Evolutionary conservation across 35 echinoderm and acorn worm species (phyloP).

Genomic region (Patiria miniata): DNA sequence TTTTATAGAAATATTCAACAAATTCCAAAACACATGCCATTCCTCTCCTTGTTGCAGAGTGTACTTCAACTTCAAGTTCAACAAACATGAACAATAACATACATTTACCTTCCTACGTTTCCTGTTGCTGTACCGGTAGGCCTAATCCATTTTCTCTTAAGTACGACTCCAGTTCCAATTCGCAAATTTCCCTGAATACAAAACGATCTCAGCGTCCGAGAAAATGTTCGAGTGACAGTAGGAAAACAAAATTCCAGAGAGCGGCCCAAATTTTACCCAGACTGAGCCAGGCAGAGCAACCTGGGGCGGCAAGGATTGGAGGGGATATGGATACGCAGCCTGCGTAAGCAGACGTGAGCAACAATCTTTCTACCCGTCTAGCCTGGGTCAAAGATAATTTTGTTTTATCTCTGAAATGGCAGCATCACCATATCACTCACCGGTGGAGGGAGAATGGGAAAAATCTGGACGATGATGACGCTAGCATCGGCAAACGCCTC

Average conservation of each 20-base stretch:
- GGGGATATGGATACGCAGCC: neutral
- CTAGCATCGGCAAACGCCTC: neutral
- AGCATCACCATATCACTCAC: neutral
- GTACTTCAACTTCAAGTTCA: too few species aligned
- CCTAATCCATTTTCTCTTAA: slow-evolving; percentile 7
- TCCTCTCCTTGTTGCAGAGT: too few species aligned
- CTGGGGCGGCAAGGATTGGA: neutral
- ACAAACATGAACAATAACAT: neutral
- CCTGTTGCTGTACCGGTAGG: neutral
- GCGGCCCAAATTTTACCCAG: too few species aligned
- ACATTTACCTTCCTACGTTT: slow-evolving; percentile 21
- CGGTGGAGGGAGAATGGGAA: neutral
- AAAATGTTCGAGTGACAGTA: neutral
- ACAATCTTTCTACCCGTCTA: neutral
- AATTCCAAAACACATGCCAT: too few species aligned
- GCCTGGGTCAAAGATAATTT: slow-evolving; percentile 19
- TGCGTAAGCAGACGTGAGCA: neutral
- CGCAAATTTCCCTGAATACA: neutral
- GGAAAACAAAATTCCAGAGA: neutral
- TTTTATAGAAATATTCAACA: too few species aligned
- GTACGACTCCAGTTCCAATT: neutral
- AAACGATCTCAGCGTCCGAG: neutral
- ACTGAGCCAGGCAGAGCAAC: too few species aligned
- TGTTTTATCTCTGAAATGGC: slow-evolving; percentile 8
- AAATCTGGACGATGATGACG: slow-evolving; percentile 26